These are phyloP conservation scores for Aporophyla lueneburgensis DNA, from an alignment of 2,888 invertebrate genomes.

Conservation along the genomic window DNA sequence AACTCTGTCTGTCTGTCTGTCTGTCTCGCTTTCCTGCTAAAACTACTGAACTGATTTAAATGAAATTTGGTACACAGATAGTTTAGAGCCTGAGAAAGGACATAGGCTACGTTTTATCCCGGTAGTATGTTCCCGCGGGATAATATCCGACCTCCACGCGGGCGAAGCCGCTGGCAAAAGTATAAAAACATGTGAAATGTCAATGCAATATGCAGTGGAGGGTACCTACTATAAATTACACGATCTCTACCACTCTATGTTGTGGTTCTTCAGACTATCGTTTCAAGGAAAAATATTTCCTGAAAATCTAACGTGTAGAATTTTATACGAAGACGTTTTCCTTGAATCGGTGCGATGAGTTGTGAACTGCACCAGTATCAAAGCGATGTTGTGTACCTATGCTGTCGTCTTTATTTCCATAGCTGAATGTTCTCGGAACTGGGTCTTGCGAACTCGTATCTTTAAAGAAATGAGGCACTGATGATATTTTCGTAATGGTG, in stretches of 20 bases:
- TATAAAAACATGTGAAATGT: background rate
- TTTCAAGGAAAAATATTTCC: background rate
- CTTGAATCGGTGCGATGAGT: background rate
- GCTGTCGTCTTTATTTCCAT: background rate
- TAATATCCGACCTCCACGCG: no score
- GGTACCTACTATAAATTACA: background rate
- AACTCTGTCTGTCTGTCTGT: no score
- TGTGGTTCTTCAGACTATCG: background rate
- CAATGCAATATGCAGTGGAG: background rate
- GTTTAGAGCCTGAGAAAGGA: no score
- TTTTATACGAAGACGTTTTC: background rate
- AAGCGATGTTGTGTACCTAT: background rate
- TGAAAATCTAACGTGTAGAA: no score
- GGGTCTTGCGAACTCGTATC: background rate
- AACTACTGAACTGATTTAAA: no score
- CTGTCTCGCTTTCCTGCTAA: no score
- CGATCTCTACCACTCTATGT: background rate
- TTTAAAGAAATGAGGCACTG: background rate
- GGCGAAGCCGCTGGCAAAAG: no score
- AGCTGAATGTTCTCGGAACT: background rate
- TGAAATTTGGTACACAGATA: no score
- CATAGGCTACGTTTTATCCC: no score
- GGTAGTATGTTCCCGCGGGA: no score
- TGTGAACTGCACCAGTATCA: background rate
- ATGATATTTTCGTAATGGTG: background rate